A percentile compares a stretch with the other conserved stretches of the same genome.
Conservation (phyloP, 2,113 vertebrate species). For the Theropithecus gelada region DNA sequence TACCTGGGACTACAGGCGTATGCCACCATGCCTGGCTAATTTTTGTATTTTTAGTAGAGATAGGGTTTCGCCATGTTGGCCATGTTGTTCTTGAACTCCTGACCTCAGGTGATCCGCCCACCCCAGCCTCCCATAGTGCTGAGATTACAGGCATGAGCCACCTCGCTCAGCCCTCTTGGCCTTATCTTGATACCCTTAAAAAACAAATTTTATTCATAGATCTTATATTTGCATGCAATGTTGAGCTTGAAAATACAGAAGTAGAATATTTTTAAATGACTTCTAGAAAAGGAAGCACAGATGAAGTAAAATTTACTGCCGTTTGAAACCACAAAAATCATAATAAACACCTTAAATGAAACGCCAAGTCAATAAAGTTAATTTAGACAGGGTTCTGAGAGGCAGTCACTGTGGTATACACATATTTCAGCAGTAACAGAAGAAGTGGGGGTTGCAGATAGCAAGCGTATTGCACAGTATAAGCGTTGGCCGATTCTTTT, state of each 20-base stretch:
- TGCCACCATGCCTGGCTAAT: too few species aligned
- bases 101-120: too few species aligned
- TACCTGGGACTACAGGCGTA: too few species aligned
- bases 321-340: constrained; percentile 15
- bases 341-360: constrained; percentile 47
- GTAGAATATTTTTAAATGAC: constrained; percentile 46
- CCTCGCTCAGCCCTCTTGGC: too few species aligned
- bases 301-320: constrained; percentile 34
- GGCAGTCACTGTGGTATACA: background rate
- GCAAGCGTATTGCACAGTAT: background rate
- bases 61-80: too few species aligned
- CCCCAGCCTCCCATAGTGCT: too few species aligned
- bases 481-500: background rate
- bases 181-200: background rate
- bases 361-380: background rate
- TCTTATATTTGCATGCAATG: background rate
- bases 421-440: background rate
- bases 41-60: too few species aligned
- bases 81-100: too few species aligned
- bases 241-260: constrained; percentile 37
- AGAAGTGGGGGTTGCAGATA: background rate
- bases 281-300: constrained; percentile 21
- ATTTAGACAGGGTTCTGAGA: constrained; percentile 6
- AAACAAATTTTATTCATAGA: constrained; percentile 26
- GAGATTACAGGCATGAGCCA: too few species aligned